These are phyloP conservation scores for Polymixis flavicincta DNA, from an alignment of 2,888 invertebrate species.

Conservation along the genomic window DNA sequence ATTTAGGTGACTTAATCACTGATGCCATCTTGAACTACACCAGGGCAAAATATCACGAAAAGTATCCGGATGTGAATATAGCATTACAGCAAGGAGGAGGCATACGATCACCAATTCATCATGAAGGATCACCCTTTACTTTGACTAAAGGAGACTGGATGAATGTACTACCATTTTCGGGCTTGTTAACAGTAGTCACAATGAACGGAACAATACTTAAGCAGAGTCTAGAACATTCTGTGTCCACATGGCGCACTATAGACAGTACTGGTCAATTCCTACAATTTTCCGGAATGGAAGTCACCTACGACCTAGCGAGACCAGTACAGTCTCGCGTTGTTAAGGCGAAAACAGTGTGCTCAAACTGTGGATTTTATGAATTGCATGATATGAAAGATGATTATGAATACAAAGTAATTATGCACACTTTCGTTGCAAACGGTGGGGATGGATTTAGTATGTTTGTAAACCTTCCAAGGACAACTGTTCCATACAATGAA, in stretches of 20 bases:
- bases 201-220: conserved; percentile 92
- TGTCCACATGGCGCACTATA: conserved; percentile 87
- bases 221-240: conserved; percentile 93
- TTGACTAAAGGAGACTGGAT: conserved; percentile 94
- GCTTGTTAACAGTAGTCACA: conserved; percentile 91
- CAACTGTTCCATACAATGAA: conserved; percentile 78
- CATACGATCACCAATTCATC: conserved; percentile 92
- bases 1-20: conserved; percentile 94
- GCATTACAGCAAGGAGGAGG: conserved; percentile 94
- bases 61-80: conserved; percentile 93
- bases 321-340: conserved; percentile 92
- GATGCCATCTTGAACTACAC: conserved; percentile 93
- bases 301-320: conserved; percentile 92
- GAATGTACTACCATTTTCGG: conserved; percentile 94
- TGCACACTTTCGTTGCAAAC: conserved; percentile 92
- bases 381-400: conserved; percentile 90
- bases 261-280: conserved; percentile 94
- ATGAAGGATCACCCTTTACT: conserved; percentile 85
- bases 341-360: conserved; percentile 92
- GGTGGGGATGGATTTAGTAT: conserved; percentile 94
- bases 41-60: conserved; percentile 75
- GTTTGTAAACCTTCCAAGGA: conserved; percentile 78
- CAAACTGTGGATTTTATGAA: conserved; percentile 91
- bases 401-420: conserved; percentile 92
- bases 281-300: conserved; percentile 94